Base-by-base conservation (phyloP, 1,140 invertebrate species). In the Tetranychus cinnabarinus region DNA sequence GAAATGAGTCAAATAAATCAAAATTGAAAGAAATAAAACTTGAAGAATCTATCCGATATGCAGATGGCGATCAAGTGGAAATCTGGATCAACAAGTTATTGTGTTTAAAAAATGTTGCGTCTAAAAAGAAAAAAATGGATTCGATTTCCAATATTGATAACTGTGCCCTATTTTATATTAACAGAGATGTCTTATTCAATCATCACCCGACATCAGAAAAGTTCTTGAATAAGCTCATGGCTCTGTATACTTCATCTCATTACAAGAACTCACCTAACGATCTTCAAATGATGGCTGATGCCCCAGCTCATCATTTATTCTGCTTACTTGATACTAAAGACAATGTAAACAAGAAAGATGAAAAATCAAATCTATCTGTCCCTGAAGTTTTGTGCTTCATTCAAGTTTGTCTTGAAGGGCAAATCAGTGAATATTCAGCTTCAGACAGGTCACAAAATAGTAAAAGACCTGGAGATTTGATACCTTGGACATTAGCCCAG, bases 181-280 rank as follows among this genome's bases (percentile, higher is more conserved):
- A 79, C 68, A 56, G 95, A 63, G 93, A 99, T 70, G 91, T 91
- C 0, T 72, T 99, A 13, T 99, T 99, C 74, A 96, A 89, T 60
- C 97, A 92, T 71, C 90, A 97, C 68, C 86, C 86, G 72, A 88
- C 88, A 0, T 92, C 93, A 0, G 96, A 99, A 74, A 75, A 80
- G 2, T 98, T 99, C 73, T 75, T 99, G 4, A 89, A 97, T 69
- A 76, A 85, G 66, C 68, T 99, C 1, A 87, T 98, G 62, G 80
- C 87, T 42, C 80, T 99, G 5, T 96, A 91, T 72, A 93, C 97
- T 0, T 81, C 95, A 0, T 97, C 93, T 13, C 95, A 99, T 77
- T 98, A 99, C 71, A 97, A 95, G 81, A 99, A 99, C 74, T 90
- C 85, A 61, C 96, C 96, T 1, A 97, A 99, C 77, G 96, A 99